These are phyloP conservation scores for Lysandra bellargus DNA, from an alignment of 2,888 invertebrate species.

Conservation along the genomic window DNA sequence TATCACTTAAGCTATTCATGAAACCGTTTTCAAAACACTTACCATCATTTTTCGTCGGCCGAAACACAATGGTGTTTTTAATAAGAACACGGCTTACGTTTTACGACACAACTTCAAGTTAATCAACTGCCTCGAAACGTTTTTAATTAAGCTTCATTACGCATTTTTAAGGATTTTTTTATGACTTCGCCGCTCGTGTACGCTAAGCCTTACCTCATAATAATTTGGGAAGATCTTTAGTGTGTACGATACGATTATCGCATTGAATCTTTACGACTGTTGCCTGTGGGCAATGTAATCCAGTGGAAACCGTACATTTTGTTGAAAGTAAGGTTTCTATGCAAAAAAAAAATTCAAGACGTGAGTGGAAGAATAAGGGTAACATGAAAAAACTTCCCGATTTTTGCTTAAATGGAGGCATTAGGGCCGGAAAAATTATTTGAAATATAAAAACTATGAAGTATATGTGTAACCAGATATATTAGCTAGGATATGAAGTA, in stretches of 20 bases:
- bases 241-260: slow-evolving; percentile 4
- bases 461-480: no score
- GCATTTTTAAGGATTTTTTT: slow-evolving; percentile 54
- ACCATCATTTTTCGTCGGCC: background rate
- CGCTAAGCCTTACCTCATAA: slow-evolving; percentile 19
- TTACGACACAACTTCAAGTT: slow-evolving; percentile 61
- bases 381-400: no score
- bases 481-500: no score
- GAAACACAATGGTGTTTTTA: slow-evolving; percentile 11
- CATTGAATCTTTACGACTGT: background rate
- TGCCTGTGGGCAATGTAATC: background rate
- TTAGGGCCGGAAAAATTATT: no score
- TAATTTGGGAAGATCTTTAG: slow-evolving; percentile 18
- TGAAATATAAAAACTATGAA: no score
- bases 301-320: background rate
- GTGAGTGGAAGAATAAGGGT: no score
- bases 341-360: no score
- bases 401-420: no score
- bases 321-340: no score
- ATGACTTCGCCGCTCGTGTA: slow-evolving; percentile 41
- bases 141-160: slow-evolving; percentile 72
- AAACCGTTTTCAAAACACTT: background rate
- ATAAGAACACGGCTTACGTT: slow-evolving; percentile 38
- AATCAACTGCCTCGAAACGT: slow-evolving; percentile 62
- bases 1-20: background rate